phyloP scores from a whole-genome alignment of 64 coral and sea anemone genomes.

The Montipora efflorescens region DNA sequence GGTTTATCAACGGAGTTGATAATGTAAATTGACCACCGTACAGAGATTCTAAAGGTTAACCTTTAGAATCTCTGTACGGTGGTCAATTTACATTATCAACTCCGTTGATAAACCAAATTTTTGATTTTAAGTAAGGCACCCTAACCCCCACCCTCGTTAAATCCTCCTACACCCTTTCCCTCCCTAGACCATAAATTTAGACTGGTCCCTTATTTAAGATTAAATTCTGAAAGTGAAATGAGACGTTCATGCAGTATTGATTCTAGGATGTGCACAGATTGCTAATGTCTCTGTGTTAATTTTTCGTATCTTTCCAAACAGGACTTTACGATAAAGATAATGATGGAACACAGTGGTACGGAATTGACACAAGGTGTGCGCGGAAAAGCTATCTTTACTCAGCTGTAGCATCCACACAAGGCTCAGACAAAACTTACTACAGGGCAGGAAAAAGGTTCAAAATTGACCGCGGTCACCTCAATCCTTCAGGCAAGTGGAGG shows the following conservation, averaged over 20 bases:
- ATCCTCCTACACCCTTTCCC: not conserved
- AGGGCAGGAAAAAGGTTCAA: conserved; percentile 25
- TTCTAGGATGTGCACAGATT: not conserved
- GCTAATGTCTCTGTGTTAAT: not conserved
- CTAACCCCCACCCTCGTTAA: not conserved
- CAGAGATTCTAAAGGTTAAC: too few relatives aligned
- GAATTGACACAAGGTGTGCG: conserved; percentile 40
- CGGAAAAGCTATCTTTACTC: conserved; percentile 8
- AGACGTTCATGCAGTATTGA: not conserved
- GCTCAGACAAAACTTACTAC: conserved; percentile 51
- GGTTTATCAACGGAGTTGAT: too few relatives aligned
- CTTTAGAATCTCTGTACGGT: too few relatives aligned
- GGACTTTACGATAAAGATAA: conserved; percentile 27
- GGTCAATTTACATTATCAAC: too few relatives aligned
- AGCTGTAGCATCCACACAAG: conserved; percentile 38
- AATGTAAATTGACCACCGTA: too few relatives aligned
- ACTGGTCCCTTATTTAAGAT: not conserved
- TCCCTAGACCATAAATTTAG: not conserved
- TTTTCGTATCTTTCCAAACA: not conserved
- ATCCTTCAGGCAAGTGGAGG: conserved; percentile 53
- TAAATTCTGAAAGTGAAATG: not conserved
- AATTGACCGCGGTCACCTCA: conserved; percentile 66
- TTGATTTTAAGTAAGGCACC: not conserved
- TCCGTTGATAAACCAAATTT: too few relatives aligned
- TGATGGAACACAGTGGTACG: conserved; percentile 6